phyloP scores from a whole-genome alignment of 1,140 invertebrate genomes.

The Aphaenogaster rudis region DNA sequence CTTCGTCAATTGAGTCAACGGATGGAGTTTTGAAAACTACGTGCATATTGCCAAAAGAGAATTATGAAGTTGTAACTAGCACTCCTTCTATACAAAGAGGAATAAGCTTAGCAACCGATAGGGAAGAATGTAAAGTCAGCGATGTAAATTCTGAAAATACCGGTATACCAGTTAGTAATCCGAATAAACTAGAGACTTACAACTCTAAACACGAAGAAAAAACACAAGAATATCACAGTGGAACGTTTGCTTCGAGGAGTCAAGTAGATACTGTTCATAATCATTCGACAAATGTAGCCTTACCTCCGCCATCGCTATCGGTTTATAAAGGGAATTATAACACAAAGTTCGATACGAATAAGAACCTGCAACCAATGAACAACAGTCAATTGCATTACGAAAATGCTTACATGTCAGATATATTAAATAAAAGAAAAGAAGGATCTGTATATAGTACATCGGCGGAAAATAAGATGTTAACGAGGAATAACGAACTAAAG shows the following conservation, averaged over 20 bases:
- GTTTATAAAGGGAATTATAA: constrained; percentile 15
- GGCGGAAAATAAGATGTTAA: not conserved
- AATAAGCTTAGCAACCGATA: not conserved
- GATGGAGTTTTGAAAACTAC: not conserved
- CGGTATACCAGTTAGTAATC: not conserved
- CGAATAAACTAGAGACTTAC: not conserved
- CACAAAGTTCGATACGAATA: not conserved
- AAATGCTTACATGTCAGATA: constrained; percentile 12
- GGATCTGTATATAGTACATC: not conserved
- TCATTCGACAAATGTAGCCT: not conserved
- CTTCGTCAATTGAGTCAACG: not conserved
- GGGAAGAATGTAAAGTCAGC: not conserved
- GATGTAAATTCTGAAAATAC: not conserved
- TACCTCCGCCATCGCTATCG: not conserved
- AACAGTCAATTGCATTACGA: not conserved
- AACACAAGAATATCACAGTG: not conserved
- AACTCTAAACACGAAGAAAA: not conserved
- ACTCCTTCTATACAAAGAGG: not conserved
- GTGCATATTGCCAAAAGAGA: not conserved
- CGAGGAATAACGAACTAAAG: not conserved
- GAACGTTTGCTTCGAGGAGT: not conserved
- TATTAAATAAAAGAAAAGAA: constrained; percentile 28
- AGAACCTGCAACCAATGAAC: not conserved
- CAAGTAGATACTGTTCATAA: not conserved
- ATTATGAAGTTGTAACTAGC: not conserved